Evolutionary conservation across 2,888 invertebrate species (phyloP).

Genomic region (Cryptocephalus primarius): DNA sequence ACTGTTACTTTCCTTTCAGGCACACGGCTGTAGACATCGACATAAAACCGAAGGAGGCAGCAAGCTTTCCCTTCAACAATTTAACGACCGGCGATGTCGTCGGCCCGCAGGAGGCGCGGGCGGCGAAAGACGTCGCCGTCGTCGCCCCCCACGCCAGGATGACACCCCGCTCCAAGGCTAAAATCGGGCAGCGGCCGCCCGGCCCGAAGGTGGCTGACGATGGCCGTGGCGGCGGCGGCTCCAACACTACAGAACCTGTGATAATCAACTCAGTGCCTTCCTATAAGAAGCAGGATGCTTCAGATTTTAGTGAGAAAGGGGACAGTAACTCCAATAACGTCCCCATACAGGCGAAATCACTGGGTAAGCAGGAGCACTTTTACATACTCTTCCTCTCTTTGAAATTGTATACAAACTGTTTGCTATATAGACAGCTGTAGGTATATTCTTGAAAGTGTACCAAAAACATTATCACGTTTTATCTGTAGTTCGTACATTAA

Average conservation of each 20-base stretch:
- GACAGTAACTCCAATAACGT: conserved; percentile 12
- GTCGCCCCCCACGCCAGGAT: background rate
- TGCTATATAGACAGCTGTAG: too few species aligned
- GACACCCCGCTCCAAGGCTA: background rate
- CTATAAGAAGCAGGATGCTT: conserved; percentile 21
- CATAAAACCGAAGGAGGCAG: conserved; percentile 23
- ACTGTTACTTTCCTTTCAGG: conserved; percentile 25
- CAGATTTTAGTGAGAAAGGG: conserved; percentile 16
- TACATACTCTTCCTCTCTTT: too few species aligned
- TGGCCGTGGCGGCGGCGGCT: conserved; percentile 2
- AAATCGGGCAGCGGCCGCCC: background rate
- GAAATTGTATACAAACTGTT: too few species aligned
- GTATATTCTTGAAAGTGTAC: too few species aligned
- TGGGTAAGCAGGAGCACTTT: conserved; percentile 25
- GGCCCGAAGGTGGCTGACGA: conserved; percentile 3
- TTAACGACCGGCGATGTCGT: background rate
- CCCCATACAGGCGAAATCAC: conserved; percentile 31
- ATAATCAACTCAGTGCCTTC: conserved; percentile 29
- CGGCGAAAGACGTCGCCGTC: background rate
- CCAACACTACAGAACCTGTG: conserved; percentile 10
- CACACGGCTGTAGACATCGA: conserved; percentile 41
- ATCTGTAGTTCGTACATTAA: too few species aligned
- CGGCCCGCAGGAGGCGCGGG: background rate
- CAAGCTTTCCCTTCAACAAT: background rate
- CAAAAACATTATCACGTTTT: too few species aligned